Evolutionary conservation across 2,888 invertebrate genomes (phyloP).

Genomic region (Hypolimnas misippus): DNA sequence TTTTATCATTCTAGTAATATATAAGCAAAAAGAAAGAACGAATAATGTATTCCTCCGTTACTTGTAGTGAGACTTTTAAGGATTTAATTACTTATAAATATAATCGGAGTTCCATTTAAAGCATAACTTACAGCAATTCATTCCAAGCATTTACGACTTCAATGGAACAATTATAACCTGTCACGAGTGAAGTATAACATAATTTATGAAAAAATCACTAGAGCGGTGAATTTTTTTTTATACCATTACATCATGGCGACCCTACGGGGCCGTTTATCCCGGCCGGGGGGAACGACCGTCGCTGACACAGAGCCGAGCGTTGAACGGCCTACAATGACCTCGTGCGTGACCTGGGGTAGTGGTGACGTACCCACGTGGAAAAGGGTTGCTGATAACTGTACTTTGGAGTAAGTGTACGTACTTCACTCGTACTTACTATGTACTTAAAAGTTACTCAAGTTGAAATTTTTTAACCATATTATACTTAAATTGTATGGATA

Average conservation of each 20-base stretch:
- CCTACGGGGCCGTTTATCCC: conserved; percentile 35
- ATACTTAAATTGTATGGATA: too few relatives aligned
- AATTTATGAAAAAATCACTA: not conserved
- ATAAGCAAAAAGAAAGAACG: too few relatives aligned
- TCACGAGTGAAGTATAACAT: not conserved
- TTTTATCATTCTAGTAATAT: too few relatives aligned
- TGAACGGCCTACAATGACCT: conserved; percentile 77
- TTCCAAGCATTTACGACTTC: too few relatives aligned
- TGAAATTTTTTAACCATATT: not conserved
- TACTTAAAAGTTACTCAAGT: not conserved
- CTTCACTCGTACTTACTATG: not conserved
- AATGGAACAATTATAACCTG: too few relatives aligned
- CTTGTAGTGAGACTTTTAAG: too few relatives aligned
- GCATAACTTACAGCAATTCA: too few relatives aligned
- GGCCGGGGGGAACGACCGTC: conserved; percentile 63
- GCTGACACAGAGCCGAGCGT: conserved; percentile 74
- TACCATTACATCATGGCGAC: conserved; percentile 19
- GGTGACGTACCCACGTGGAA: conserved; percentile 39
- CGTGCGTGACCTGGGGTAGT: conserved; percentile 51
- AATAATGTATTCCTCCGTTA: too few relatives aligned
- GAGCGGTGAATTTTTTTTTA: not conserved
- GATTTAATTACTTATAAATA: too few relatives aligned
- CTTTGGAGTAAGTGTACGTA: not conserved
- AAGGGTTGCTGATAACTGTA: conserved; percentile 28
- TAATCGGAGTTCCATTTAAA: too few relatives aligned